These are phyloP conservation scores for Sebastes taczanowskii DNA, from an alignment of 2,797 vertebrate genomes.

Conservation along the genomic window DNA sequence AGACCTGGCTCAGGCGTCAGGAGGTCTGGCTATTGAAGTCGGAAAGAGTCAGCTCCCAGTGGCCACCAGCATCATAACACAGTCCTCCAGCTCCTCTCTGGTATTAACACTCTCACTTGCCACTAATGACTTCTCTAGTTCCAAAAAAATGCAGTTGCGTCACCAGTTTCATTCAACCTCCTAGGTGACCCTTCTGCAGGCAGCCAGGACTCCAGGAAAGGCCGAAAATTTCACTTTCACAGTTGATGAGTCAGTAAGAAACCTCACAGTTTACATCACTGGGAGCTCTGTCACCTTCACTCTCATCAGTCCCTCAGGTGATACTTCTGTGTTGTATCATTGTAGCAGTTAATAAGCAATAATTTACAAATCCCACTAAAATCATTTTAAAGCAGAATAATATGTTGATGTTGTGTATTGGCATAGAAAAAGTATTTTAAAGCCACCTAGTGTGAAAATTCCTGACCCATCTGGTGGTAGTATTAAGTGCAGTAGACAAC, in stretches of 20 bases:
- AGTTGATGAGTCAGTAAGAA: constrained; percentile 37
- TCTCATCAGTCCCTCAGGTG: constrained; percentile 48
- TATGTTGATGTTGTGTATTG: neutral
- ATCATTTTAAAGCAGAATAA: neutral
- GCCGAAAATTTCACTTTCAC: constrained; percentile 25
- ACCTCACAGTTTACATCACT: constrained; percentile 41
- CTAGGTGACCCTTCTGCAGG: constrained; percentile 57
- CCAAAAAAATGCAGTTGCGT: neutral
- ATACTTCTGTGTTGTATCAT: neutral
- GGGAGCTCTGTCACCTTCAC: constrained; percentile 10
- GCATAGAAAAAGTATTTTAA: neutral
- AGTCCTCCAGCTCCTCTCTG: constrained; percentile 51
- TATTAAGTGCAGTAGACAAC: neutral
- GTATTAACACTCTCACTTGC: constrained; percentile 32
- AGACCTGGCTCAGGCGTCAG: constrained; percentile 60
- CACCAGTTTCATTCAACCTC: neutral
- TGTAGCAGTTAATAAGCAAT: neutral
- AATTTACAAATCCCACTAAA: neutral
- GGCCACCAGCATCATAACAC: constrained; percentile 49
- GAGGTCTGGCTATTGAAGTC: constrained; percentile 60
- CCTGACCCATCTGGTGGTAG: neutral
- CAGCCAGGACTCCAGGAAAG: constrained; percentile 6
- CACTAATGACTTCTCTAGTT: neutral
- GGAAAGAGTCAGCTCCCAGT: constrained; percentile 32
- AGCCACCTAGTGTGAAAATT: neutral